Evolutionary conservation across 2,888 invertebrate genomes (phyloP), one percentile per base, ranked within the genome.

Genomic region (Aelia acuminata): DNA sequence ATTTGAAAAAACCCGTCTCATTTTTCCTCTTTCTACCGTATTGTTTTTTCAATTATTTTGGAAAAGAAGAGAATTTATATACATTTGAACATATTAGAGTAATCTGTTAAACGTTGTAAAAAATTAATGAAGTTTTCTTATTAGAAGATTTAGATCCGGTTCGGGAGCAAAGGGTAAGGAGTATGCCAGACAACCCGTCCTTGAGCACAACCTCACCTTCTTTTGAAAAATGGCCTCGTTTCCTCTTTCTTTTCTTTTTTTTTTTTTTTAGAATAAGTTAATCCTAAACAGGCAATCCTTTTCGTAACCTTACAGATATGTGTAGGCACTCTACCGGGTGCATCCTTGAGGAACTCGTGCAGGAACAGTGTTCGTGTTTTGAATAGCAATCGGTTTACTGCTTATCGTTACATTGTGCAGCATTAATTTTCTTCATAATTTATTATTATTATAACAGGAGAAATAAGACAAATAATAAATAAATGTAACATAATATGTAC

Each of bases 251-350:
- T 80, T 43, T 80, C 43, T 43, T 20, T 20, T 75, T 18, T 75
- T 75, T 75, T 75, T 75, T 18, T 18, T 39, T 35, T 75, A 43
- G 80, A 80, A 80, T 80, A 80, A 80, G 43, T 80, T 80, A 80
- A 80, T 80, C 43, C 43, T 80, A 80, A 80, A 80, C 80, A 80
- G 80, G 80, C 39, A 15, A 80, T 80, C 43, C 80, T 43, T 80
- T 80, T 47, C 22, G 43, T 80, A 43, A n/a, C 39, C 39, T 57
- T 11, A 80, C n/a, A 80, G 43, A n/a, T 35, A 18, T 35, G 20
- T 43, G n/a, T n/a, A 13, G 43, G 39, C 3, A 80, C 80, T 80
- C 80, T 80, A 80, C 80, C 80, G 80, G 80, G 39, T 47, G n/a
- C 80, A 80, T 70, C 63, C 63, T 70, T 70, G 63, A 35, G 63